phyloP scores from a whole-genome alignment of 2,797 vertebrate species.

The Dipus sagitta region DNA sequence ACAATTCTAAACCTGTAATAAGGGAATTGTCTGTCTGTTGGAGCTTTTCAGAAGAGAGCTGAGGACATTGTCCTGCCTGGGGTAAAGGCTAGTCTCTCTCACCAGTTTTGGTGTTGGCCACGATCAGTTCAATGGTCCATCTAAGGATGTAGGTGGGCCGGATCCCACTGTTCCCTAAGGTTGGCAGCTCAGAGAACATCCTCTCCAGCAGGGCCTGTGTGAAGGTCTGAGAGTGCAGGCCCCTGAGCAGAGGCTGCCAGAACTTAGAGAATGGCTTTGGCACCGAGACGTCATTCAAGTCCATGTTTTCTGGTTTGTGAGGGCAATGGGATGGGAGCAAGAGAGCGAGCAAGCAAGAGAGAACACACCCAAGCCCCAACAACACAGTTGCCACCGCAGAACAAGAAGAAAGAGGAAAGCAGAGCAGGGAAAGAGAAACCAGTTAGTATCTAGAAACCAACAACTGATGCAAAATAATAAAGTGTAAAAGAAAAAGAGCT shows the following conservation, averaged over 20 bases:
- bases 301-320: slow-evolving; percentile 76
- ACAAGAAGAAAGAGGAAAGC: slow-evolving; percentile 62
- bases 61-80: slow-evolving; percentile 47
- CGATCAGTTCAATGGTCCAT: slow-evolving; percentile 94
- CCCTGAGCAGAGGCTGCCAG: slow-evolving; percentile 95
- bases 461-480: slow-evolving; percentile 60
- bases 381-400: slow-evolving; percentile 68
- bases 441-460: slow-evolving; percentile 75
- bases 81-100: slow-evolving; percentile 76
- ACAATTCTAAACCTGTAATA: slow-evolving; percentile 58
- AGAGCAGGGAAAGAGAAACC: slow-evolving; percentile 73
- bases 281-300: slow-evolving; percentile 83
- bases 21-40: not conserved
- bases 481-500: slow-evolving; percentile 72
- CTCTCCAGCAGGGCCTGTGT: slow-evolving; percentile 93
- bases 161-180: slow-evolving; percentile 83
- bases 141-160: slow-evolving; percentile 91
- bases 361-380: not conserved
- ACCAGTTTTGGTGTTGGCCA: slow-evolving; percentile 91
- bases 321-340: not conserved
- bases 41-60: slow-evolving; percentile 22
- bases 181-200: slow-evolving; percentile 91
- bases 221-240: slow-evolving; percentile 90
- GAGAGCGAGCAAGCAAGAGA: not conserved
- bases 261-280: slow-evolving; percentile 91